Evolutionary conservation across 2,113 vertebrate species (phyloP).

Genomic region (Protobothrops flavoviridis): DNA sequence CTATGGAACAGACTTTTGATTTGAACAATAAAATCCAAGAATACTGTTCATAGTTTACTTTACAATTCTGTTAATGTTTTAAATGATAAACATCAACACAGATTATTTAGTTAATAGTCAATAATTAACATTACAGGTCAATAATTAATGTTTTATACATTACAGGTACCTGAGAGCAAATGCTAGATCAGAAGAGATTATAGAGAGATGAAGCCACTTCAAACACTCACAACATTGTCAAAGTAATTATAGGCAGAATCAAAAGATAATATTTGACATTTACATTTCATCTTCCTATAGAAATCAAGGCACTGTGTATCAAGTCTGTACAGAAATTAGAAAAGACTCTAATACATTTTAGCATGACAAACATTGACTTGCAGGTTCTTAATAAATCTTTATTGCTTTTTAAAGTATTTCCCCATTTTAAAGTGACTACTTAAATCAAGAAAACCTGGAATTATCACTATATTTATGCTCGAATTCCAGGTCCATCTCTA

Average conservation of each 20-base stretch:
- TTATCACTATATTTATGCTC: background rate
- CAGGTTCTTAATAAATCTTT: background rate
- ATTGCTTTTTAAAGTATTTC: background rate
- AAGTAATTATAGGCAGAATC: background rate
- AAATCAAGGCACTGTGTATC: background rate
- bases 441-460: background rate
- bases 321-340: background rate
- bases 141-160: background rate
- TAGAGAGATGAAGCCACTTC: background rate
- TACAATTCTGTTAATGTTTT: background rate
- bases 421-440: background rate
- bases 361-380: background rate
- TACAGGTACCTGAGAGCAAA: background rate
- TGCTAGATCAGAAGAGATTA: background rate
- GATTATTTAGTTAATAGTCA: background rate
- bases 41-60: background rate
- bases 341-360: background rate
- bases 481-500: background rate
- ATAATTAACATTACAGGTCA: background rate
- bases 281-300: background rate
- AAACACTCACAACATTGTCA: background rate
- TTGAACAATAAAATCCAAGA: background rate
- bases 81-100: background rate
- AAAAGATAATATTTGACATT: background rate
- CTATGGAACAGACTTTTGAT: background rate